Evolutionary conservation across 2,888 invertebrate genomes (phyloP), one percentile per base, ranked within the genome.

Genomic region (Caenorhabditis sinica): DNA sequence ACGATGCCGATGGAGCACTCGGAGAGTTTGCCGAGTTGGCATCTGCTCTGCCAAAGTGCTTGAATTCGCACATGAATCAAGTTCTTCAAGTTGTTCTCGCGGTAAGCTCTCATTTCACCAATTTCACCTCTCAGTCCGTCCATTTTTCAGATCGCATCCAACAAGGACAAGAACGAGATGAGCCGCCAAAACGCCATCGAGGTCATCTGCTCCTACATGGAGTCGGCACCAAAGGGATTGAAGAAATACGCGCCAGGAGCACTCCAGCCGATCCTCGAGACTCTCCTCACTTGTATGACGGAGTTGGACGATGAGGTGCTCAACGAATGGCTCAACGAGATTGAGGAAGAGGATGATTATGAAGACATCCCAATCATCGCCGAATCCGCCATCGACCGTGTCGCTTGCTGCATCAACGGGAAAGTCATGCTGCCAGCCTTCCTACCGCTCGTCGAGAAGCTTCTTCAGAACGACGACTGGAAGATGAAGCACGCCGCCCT

Each of bases 381-480:
- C 0, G 99, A 99, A 93, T 97, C 97, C 28, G 97, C 97, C 9
- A 94, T 99, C 77, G 99, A 99, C 94, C 95, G 99, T 87, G 95
- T 99, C 92, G 97, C 98, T n/a, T 98, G 97, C 93, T 97, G 97
- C 3, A 95, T 99, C 56, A 98, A 98, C 85, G 97, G 97, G 36
- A 96, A 96, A 94, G 96, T 96, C 0, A 96, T 99, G 94, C 94
- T 99, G 85, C 96, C 96, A 0, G 95, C 96, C 17, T 81, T 85
- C 66, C 53, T 85, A 49, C 82, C 79, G 23, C 72, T 85, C 20
- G 85, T 85, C 58, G 85, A 85, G 49, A 68, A 71, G 28, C 75
- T 69, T 71, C 36, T 82, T 20, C 30, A 30, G n/a, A 68, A 40
- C 23, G 93, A 89, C 66, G 93, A 94, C 88, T 95, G 94, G 94